Base-by-base conservation (phyloP, 2,113 vertebrate genomes). In the Pandion haliaetus region DNA sequence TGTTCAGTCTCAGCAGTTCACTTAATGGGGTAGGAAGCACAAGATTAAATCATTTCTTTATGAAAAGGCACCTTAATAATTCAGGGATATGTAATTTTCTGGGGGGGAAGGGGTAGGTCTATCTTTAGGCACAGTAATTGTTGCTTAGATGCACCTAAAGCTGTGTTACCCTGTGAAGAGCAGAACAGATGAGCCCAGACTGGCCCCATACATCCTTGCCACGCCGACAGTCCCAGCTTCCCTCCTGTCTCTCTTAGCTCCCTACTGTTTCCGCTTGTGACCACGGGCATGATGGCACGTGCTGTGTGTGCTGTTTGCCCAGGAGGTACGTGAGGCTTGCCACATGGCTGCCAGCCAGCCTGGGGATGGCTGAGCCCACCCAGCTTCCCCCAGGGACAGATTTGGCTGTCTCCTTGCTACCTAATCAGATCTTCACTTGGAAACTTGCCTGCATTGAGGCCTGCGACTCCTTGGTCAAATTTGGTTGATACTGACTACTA, bases 211-310 rank as follows among this genome's bases (percentile, higher is more conserved):
- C 11, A 2, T 31, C 47, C n/a, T 73, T 47, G 26, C 40, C n/a
- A 7, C 0, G 5, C 44, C 0, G 2, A n/a, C 23, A 32, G 47
- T 8, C 54, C 23, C 73, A 11, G 45, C 26, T 49, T 61, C 45
- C 26, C 59, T 77, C 44, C 44, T 8, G 5, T 34, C 57, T 42
- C 40, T 8, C 28, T 34, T 32, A 3, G 44, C 63, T 52, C 32
- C 34, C 49, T 57, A 28, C 44, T 6, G 0, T 63, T 44, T 57
- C 38, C 0, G 1, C 55, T 34, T 20, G 28, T 29, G 82, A 40
- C 63, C 29, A 14, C 2, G 7, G 29, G 62, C 32, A 34, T 1
- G 4, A 52, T 44, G 38, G 47, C 45, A 36, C 0, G 0, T 32
- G 54, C 77, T 50, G 26, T 0, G 0, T 9, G 32, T 50, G 23